phyloP scores from a whole-genome alignment of 2,113 vertebrate genomes.

The Phalacrocorax carbo region DNA sequence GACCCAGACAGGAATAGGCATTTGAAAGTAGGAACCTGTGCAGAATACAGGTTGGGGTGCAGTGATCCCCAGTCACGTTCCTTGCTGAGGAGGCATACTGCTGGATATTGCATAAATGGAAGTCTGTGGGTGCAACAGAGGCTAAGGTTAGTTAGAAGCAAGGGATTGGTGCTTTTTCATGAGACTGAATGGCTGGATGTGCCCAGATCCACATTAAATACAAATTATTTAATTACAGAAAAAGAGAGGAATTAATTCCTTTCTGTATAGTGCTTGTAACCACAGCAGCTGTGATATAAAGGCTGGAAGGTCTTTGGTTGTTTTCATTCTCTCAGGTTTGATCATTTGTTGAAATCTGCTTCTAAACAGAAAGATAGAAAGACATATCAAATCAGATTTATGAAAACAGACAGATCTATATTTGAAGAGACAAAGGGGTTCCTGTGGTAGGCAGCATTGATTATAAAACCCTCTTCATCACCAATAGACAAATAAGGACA shows the following conservation, averaged over 20 bases:
- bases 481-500: neutral
- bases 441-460: neutral
- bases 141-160: neutral
- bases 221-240: neutral
- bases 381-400: neutral
- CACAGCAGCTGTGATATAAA: neutral
- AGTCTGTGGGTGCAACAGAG: neutral
- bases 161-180: neutral
- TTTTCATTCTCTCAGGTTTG: neutral
- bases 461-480: neutral
- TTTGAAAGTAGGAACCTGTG: neutral
- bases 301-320: neutral
- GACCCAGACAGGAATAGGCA: neutral
- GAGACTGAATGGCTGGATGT: neutral
- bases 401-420: neutral
- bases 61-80: neutral
- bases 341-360: neutral
- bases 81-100: neutral
- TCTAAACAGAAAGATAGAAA: neutral
- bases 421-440: neutral
- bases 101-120: neutral
- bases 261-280: neutral
- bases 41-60: rapidly evolving
- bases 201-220: neutral
- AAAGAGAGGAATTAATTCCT: neutral